Conservation (phyloP, 1,140 invertebrate species). For the Lepidurus couesii region DNA sequence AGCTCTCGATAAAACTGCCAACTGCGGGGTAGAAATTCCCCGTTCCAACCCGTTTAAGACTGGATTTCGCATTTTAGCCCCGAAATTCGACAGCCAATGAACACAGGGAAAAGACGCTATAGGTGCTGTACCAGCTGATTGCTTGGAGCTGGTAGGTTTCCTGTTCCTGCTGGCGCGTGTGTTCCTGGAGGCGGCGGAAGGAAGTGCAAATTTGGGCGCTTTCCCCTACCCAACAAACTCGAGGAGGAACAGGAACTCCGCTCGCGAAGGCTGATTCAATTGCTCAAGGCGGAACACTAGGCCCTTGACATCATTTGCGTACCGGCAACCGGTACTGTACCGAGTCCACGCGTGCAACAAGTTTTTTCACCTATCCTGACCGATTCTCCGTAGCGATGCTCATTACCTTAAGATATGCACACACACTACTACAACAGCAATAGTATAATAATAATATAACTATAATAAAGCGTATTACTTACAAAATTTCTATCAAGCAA, state of each 20-base stretch:
- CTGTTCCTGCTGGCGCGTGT: constrained; percentile 11
- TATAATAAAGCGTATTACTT: too few species aligned
- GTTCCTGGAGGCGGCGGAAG: not conserved
- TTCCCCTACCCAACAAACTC: not conserved
- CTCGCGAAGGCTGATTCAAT: not conserved
- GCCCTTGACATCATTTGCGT: constrained; percentile 13
- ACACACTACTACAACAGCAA: too few species aligned
- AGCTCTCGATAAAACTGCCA: too few species aligned
- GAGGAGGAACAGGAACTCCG: not conserved
- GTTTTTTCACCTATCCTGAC: too few species aligned
- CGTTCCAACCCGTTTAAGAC: too few species aligned
- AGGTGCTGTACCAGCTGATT: not conserved
- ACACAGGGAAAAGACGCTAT: not conserved
- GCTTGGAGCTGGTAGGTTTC: not conserved
- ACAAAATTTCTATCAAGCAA: too few species aligned
- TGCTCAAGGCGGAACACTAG: constrained; percentile 1
- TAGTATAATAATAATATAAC: too few species aligned
- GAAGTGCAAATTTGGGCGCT: constrained; percentile 7
- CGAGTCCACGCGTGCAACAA: not conserved
- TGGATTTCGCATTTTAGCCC: too few species aligned
- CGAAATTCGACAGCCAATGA: not conserved
- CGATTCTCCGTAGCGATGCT: too few species aligned
- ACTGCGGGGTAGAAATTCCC: too few species aligned
- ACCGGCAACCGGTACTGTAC: not conserved
- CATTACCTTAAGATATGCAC: too few species aligned